A percentile compares a stretch with the other conserved stretches of the same genome.
Conservation (phyloP, 2,797 vertebrate species). For the Hemibagrus guttatus region DNA sequence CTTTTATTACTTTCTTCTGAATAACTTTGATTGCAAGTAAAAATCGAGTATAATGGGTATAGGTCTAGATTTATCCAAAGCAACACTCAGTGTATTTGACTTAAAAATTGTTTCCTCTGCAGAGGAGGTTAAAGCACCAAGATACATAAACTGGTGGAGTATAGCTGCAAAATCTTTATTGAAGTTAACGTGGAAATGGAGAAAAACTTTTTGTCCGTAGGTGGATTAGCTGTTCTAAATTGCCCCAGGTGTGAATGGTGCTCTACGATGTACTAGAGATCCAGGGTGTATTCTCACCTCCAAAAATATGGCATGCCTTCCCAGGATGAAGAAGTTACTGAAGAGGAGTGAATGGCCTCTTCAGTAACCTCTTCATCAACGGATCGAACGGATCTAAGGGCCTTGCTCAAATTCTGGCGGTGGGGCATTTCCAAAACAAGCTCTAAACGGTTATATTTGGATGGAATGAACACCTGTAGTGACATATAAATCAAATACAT, state of each 20-base stretch:
- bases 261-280: not conserved
- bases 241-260: not conserved
- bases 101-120: not conserved
- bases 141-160: not conserved
- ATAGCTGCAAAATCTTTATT: not conserved
- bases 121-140: not conserved
- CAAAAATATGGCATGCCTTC: no score
- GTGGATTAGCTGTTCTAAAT: not conserved
- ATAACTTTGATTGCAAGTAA: not conserved
- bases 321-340: not conserved
- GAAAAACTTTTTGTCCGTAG: no score
- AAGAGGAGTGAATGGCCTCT: not conserved
- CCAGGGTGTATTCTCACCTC: not conserved
- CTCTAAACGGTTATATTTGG: no score
- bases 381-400: not conserved
- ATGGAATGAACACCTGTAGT: no score
- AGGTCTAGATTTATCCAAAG: not conserved
- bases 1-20: constrained; percentile 19
- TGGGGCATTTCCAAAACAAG: no score
- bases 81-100: not conserved
- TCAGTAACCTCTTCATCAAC: no score
- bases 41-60: not conserved
- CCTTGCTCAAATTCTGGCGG: no score
- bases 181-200: not conserved
- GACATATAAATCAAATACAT: no score